A percentile compares a stretch with the other conserved stretches of the same genome.
Conservation (phyloP, 2,797 vertebrate genomes). For the Chiroxiphia lanceolata region DNA sequence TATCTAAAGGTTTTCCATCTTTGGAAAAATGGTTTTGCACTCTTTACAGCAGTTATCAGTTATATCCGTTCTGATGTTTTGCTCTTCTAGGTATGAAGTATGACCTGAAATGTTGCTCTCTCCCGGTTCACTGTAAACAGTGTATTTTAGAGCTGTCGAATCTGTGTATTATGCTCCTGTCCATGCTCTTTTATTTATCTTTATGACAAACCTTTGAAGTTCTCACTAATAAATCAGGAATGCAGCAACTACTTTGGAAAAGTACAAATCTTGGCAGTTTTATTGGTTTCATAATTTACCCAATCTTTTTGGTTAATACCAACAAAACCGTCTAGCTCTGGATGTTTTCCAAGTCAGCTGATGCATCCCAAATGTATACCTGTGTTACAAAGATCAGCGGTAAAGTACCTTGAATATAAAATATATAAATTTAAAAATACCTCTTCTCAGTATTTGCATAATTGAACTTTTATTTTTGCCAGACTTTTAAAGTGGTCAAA, state of each 20-base stretch:
- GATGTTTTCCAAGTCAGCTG: constrained; percentile 20
- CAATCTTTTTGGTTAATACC: constrained; percentile 69
- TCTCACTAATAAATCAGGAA: constrained; percentile 73
- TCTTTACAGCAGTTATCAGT: constrained; percentile 65
- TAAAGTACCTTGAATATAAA: constrained; percentile 32
- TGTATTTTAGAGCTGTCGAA: constrained; percentile 68
- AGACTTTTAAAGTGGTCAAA: neutral
- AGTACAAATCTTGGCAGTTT: constrained; percentile 61
- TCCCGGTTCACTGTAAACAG: constrained; percentile 71
- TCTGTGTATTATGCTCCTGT: constrained; percentile 61
- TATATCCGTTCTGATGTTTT: constrained; percentile 64
- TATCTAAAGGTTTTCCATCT: constrained; percentile 48
- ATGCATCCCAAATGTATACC: constrained; percentile 16
- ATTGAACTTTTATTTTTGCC: constrained; percentile 48
- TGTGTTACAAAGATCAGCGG: neutral
- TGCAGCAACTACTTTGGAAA: constrained; percentile 68
- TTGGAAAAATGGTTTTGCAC: constrained; percentile 45
- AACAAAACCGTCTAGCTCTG: constrained; percentile 15
- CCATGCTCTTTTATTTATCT: constrained; percentile 73
- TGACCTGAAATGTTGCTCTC: constrained; percentile 57
- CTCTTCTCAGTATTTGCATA: neutral
- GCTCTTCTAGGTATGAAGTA: constrained; percentile 62
- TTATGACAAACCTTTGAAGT: constrained; percentile 66
- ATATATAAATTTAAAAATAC: neutral
- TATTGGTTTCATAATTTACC: constrained; percentile 71